These are phyloP conservation scores for Diabrotica balteata DNA, from an alignment of 2,888 invertebrate species.

Conservation along the genomic window DNA sequence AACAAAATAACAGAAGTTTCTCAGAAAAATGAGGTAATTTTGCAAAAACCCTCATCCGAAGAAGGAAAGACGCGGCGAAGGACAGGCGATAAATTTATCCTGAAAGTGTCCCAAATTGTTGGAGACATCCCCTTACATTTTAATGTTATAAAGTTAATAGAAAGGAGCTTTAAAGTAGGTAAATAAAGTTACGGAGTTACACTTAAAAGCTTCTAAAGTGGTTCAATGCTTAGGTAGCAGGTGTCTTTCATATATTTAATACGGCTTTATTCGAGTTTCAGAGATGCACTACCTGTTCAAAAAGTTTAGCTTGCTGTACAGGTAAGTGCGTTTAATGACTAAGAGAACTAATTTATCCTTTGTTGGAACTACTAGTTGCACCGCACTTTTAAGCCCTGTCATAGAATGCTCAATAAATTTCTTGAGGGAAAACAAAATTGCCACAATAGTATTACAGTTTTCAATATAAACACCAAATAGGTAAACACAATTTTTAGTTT, in stretches of 20 bases:
- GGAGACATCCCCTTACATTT: slow-evolving; percentile 20
- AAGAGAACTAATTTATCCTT: slow-evolving; percentile 4
- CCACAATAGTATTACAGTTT: too few species aligned
- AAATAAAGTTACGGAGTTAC: slow-evolving; percentile 29
- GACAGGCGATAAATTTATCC: slow-evolving; percentile 9
- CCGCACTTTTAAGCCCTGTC: too few species aligned
- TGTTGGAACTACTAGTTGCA: slow-evolving; percentile 9
- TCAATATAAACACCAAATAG: too few species aligned
- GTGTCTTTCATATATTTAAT: slow-evolving; percentile 33
- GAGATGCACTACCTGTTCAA: slow-evolving; percentile 21
- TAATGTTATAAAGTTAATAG: slow-evolving; percentile 26
- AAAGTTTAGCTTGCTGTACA: slow-evolving; percentile 14
- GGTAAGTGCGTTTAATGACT: slow-evolving; percentile 17
- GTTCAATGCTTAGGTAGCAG: slow-evolving; percentile 25
- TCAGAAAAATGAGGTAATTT: background rate
- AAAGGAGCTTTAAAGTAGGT: slow-evolving; percentile 29
- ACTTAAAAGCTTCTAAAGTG: slow-evolving; percentile 31
- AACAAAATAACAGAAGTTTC: background rate
- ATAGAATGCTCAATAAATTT: too few species aligned
- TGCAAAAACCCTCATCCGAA: background rate
- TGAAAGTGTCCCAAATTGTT: slow-evolving; percentile 9
- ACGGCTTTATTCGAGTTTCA: slow-evolving; percentile 25
- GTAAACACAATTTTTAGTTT: too few species aligned
- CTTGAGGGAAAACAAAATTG: too few species aligned
- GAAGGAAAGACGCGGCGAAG: background rate